phyloP scores from a whole-genome alignment of 2,113 vertebrate species.

The Panthera uncia region DNA sequence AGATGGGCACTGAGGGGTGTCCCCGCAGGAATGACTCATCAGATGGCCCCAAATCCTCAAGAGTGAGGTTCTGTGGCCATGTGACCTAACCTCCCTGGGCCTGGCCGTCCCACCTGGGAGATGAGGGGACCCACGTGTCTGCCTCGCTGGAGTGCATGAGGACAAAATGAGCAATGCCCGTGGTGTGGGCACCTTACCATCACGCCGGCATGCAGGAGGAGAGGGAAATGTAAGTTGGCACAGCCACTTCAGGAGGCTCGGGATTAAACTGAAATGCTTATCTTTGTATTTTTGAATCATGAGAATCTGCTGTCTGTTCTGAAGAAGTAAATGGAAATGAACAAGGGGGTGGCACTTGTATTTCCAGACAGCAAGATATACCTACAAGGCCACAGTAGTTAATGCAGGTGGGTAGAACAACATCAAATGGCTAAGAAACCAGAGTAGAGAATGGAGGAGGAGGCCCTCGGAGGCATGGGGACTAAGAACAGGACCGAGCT shows the following conservation, averaged over 20 bases:
- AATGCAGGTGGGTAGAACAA: neutral
- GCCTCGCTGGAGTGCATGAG: too few relatives aligned
- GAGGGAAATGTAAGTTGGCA: neutral
- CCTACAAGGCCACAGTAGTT: neutral
- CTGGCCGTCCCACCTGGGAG: neutral
- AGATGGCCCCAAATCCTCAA: neutral
- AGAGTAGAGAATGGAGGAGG: neutral
- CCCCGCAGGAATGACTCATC: neutral
- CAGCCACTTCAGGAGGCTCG: neutral
- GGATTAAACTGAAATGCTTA: neutral
- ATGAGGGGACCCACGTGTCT: neutral
- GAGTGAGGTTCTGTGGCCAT: neutral
- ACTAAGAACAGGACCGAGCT: neutral
- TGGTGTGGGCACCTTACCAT: accelerated
- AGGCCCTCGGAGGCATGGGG: neutral
- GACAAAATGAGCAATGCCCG: neutral
- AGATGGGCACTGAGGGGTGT: neutral
- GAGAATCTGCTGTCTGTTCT: neutral
- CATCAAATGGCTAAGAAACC: neutral
- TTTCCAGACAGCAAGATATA: neutral
- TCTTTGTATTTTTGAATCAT: neutral
- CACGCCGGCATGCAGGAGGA: neutral
- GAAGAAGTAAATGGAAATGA: neutral
- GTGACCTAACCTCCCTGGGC: neutral
- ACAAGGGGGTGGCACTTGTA: neutral